Evolutionary conservation across 2,113 vertebrate genomes (phyloP).

Genomic region (Archocentrus centrarchus): DNA sequence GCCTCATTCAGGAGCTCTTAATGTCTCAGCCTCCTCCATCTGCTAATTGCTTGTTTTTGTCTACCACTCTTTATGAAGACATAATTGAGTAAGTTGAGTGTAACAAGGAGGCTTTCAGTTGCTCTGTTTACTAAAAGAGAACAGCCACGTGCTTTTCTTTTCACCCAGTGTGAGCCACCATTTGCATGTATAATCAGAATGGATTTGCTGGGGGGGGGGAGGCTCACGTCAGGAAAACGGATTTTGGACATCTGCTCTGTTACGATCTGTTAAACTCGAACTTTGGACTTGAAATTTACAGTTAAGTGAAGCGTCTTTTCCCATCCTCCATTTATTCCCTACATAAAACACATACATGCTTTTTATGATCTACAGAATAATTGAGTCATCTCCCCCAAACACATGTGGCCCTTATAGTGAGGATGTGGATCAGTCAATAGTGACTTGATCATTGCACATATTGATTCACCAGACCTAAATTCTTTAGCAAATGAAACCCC

Average conservation of each 20-base stretch:
- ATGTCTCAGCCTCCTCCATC: conserved; percentile 65
- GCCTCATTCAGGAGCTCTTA: conserved; percentile 68
- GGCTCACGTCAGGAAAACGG: conserved; percentile 13
- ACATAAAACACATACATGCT: not conserved
- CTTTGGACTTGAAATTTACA: conserved; percentile 33
- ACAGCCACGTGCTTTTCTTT: conserved; percentile 61
- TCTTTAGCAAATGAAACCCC: not conserved
- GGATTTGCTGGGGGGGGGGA: not conserved
- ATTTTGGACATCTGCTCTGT: conserved; percentile 38
- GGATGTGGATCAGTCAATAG: not conserved
- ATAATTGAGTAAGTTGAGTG: conserved; percentile 73
- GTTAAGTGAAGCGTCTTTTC: not conserved
- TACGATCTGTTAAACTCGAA: conserved; percentile 33
- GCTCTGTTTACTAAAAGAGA: conserved; percentile 64
- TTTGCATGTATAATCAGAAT: conserved; percentile 47
- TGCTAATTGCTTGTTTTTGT: conserved; percentile 84
- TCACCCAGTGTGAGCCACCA: conserved; percentile 13
- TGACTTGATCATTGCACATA: conserved; percentile 22
- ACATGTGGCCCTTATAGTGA: not conserved
- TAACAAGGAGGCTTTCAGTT: conserved; percentile 67
- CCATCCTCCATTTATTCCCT: not conserved
- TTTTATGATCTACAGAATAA: not conserved
- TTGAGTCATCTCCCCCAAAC: not conserved
- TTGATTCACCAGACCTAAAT: conserved; percentile 21
- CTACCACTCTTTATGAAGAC: conserved; percentile 61